Conservation (phyloP, 2,113 vertebrate genomes). For the Maccullochella peelii region DNA sequence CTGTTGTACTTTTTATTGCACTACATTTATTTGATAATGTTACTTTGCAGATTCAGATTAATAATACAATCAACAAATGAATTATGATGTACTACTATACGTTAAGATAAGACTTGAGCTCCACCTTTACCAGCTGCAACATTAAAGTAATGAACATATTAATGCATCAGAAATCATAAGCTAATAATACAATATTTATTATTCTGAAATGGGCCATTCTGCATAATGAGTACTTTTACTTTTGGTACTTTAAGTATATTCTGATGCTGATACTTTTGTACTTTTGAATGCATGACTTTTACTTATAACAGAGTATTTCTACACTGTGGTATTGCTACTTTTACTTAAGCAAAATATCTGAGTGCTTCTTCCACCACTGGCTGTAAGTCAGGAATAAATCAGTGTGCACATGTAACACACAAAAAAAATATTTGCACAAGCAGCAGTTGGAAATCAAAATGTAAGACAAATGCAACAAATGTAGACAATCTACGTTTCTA, state of each 20-base stretch:
- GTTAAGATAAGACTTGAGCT: background rate
- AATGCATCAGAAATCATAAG: too few relatives aligned
- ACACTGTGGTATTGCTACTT: background rate
- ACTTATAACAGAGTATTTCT: background rate
- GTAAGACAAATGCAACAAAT: constrained; percentile 8
- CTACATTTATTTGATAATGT: background rate
- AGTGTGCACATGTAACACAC: background rate
- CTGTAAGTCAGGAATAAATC: background rate
- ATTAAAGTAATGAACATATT: too few relatives aligned
- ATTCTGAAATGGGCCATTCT: background rate
- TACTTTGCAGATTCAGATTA: background rate
- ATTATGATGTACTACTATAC: background rate
- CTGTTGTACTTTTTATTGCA: background rate
- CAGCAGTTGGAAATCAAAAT: background rate
- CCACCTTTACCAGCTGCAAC: too few relatives aligned
- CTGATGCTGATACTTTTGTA: background rate
- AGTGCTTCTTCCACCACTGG: background rate
- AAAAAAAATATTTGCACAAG: background rate
- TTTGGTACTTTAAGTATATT: background rate
- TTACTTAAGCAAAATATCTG: background rate
- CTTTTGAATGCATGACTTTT: background rate
- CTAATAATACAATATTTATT: background rate
- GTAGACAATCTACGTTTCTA: background rate
- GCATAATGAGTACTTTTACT: background rate
- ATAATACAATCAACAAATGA: background rate